Evolutionary conservation across 2,888 invertebrate species (phyloP).

Genomic region (Papilio gigon): DNA sequence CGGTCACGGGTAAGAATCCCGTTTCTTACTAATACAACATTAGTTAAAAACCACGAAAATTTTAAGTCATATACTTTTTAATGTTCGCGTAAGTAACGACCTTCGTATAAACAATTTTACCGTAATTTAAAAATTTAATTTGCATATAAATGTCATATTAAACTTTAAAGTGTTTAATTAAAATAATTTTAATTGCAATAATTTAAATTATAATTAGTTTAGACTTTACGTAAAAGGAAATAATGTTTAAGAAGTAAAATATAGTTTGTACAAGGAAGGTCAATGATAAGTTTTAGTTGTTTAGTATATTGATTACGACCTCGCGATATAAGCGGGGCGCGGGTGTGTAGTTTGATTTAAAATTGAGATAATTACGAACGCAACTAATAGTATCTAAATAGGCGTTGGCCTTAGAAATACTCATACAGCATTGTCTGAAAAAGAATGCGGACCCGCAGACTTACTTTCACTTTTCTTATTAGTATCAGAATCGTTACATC

Average conservation of each 20-base stretch:
- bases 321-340: background rate
- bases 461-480: background rate
- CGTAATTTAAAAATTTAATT: conserved; percentile 18
- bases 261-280: background rate
- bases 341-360: conserved; percentile 1
- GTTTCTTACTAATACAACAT: too few species aligned
- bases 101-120: background rate
- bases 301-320: conserved; percentile 4
- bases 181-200: conserved; percentile 10
- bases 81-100: background rate
- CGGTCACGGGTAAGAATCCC: too few species aligned
- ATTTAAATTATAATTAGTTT: background rate
- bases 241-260: background rate
- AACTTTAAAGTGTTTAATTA: conserved; percentile 5
- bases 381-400: background rate
- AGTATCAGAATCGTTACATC: too few species aligned
- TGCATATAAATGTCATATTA: conserved; percentile 16
- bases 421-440: background rate
- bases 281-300: background rate
- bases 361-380: conserved; percentile 7
- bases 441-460: background rate
- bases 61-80: conserved; percentile 13
- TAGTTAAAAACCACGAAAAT: too few species aligned
- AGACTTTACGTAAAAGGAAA: background rate
- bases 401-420: background rate